Evolutionary conservation across 2,888 invertebrate species (phyloP).

Genomic region (Drosophila subsilvestris): DNA sequence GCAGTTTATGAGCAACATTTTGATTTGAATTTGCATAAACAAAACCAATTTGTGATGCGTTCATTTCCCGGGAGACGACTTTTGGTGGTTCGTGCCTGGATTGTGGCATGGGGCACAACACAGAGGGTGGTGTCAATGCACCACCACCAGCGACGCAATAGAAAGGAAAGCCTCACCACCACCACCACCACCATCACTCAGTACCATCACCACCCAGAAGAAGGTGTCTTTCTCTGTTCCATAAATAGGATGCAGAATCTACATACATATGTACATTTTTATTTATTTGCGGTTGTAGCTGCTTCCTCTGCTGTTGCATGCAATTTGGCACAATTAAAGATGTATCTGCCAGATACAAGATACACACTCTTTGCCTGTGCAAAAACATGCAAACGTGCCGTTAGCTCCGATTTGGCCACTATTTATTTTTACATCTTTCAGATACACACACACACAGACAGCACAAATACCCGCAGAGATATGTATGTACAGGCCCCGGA

Average conservation of each 20-base stretch:
- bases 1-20: neutral
- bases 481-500: constrained; percentile 9
- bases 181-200: no score
- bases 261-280: neutral
- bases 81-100: constrained; percentile 21
- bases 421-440: constrained; percentile 54
- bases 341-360: constrained; percentile 40
- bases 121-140: neutral
- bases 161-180: no score
- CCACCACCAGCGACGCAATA: neutral
- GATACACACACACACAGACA: constrained; percentile 38
- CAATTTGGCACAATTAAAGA: constrained; percentile 63
- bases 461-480: constrained; percentile 14
- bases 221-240: neutral
- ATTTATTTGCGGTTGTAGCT: constrained; percentile 2
- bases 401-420: constrained; percentile 54
- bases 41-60: constrained; percentile 32
- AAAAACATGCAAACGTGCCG: constrained; percentile 59
- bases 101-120: neutral
- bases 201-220: neutral
- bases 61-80: constrained; percentile 21
- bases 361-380: constrained; percentile 5
- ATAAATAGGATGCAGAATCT: neutral
- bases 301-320: constrained; percentile 32
- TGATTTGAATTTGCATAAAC: constrained; percentile 36